Evolutionary conservation across 2,113 vertebrate species (phyloP).

Genomic region (Panurus biarmicus): DNA sequence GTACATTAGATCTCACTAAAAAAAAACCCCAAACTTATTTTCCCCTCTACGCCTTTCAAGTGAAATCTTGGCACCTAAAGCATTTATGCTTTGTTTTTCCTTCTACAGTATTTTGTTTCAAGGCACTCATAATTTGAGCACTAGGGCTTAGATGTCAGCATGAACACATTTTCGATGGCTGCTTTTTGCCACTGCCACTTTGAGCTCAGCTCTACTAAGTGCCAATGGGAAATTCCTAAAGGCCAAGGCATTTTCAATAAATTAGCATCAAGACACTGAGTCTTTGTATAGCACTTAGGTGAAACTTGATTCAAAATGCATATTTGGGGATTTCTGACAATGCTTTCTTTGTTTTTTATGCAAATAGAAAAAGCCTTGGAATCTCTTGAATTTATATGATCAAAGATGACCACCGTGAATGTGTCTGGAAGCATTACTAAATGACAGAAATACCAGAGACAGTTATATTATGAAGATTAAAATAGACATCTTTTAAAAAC

Average conservation of each 20-base stretch:
- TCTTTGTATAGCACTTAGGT: conserved; percentile 56
- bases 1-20: not conserved
- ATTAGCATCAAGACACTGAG: conserved; percentile 59
- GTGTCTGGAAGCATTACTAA: conserved; percentile 48
- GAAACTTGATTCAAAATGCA: conserved; percentile 68
- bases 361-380: conserved; percentile 47
- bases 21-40: not conserved
- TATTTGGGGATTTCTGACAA: conserved; percentile 59
- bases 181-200: conserved; percentile 46
- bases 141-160: conserved; percentile 39
- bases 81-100: not conserved
- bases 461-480: not conserved
- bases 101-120: conserved; percentile 48
- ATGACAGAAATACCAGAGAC: conserved; percentile 35
- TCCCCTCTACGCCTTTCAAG: not conserved
- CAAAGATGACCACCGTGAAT: conserved; percentile 59
- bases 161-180: conserved; percentile 4
- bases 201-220: conserved; percentile 41
- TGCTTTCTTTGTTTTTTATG: conserved; percentile 58
- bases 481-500: conserved; percentile 25
- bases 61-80: not conserved
- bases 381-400: conserved; percentile 59
- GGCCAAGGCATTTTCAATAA: conserved; percentile 55
- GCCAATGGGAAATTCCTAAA: conserved; percentile 60
- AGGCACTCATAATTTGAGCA: conserved; percentile 37